Conservation (phyloP, 2,797 vertebrate genomes). For the Galagoides demidoff region DNA sequence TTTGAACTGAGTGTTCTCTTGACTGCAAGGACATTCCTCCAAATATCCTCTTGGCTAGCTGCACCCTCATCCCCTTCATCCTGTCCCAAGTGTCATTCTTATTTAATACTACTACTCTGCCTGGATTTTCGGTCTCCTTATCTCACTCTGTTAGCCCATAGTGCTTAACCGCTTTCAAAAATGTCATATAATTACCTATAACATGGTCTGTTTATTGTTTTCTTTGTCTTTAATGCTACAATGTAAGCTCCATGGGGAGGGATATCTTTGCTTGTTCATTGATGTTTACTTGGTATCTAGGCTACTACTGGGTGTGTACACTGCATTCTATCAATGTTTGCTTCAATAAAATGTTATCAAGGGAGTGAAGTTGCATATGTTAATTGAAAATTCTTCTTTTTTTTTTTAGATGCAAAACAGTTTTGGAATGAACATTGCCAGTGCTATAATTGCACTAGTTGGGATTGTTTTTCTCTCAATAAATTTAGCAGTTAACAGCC, state of each 20-base stretch:
- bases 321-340: background rate
- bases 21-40: background rate
- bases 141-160: background rate
- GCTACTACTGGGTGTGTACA: background rate
- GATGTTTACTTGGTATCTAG: background rate
- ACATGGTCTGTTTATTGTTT: background rate
- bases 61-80: background rate
- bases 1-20: background rate
- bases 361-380: background rate
- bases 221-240: background rate
- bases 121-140: background rate
- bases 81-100: background rate
- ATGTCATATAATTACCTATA: background rate
- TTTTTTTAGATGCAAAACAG: slow-evolving; percentile 50
- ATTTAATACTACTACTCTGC: background rate
- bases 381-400: background rate
- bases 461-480: slow-evolving; percentile 10
- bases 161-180: background rate
- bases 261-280: background rate
- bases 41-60: background rate
- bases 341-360: background rate
- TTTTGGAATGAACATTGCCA: slow-evolving; percentile 24
- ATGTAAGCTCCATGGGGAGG: background rate
- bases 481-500: background rate
- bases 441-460: background rate